Evolutionary conservation across 2,888 invertebrate genomes (phyloP).

Genomic region (Poecilobothrus nobilitatus): DNA sequence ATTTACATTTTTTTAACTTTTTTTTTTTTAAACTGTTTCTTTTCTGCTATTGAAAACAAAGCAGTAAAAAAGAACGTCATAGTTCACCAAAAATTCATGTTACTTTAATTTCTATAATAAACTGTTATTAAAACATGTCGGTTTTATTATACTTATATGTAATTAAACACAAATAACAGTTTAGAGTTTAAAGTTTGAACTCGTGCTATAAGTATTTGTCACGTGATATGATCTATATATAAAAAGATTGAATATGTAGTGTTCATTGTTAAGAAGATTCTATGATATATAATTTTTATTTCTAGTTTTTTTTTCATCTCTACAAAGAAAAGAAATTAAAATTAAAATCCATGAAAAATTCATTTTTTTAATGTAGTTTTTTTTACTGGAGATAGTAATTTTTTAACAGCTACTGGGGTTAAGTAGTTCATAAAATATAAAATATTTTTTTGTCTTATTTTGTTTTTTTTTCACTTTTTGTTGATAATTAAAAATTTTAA

Average conservation of each 20-base stretch:
- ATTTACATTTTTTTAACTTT: too few species aligned
- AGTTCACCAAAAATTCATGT: too few species aligned
- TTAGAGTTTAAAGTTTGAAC: not conserved
- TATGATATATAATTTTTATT: too few species aligned
- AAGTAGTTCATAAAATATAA: not conserved
- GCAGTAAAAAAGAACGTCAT: too few species aligned
- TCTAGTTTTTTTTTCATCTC: too few species aligned
- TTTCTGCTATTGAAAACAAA: too few species aligned
- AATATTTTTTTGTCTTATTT: not conserved
- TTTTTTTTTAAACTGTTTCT: too few species aligned
- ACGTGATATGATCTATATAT: not conserved
- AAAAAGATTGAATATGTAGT: too few species aligned
- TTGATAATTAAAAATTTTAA: conserved; percentile 8
- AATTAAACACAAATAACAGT: not conserved
- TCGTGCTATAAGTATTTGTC: not conserved
- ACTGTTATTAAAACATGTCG: not conserved
- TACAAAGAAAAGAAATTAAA: not conserved
- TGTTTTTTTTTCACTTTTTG: not conserved
- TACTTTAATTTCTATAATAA: not conserved
- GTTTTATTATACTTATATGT: not conserved
- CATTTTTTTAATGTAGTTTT: too few species aligned
- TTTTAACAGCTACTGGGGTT: not conserved
- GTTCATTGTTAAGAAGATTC: too few species aligned
- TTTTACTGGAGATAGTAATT: too few species aligned
- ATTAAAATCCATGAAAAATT: not conserved